Evolutionary conservation across 2,113 vertebrate genomes (phyloP), one percentile per base, ranked within the genome.

Genomic region (Kryptolebias marmoratus): DNA sequence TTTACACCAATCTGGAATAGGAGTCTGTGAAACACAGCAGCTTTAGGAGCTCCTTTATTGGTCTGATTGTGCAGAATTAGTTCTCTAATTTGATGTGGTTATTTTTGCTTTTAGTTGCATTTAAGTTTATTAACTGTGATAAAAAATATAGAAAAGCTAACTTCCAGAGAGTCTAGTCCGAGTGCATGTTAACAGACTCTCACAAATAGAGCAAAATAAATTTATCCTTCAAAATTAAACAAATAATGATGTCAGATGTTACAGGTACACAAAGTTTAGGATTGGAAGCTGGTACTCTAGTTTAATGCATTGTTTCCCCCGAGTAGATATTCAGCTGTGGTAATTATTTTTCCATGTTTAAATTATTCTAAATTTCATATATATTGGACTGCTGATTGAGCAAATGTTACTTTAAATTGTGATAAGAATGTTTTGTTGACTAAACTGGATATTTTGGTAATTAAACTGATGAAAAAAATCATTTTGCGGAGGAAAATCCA

Each of bases 1-100:
- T 68, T 68, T 57, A 47, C 65, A 68, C 45, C 54, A 56, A n/a
- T 42, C 53, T 30, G 42, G 39, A 68, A 27, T 2, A 3, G 47
- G 27, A 68, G 65, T 68, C 15, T 47, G 52, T 67, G 28, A 56
- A 57, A 47, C 65, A 47, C 53, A 31, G 65, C 54, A 31, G 52
- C 28, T 67, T 30, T 55, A 56, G 42, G 39, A 30, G 53, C 42
- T 12, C 15, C 18, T 53, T 65, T 64, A 53, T 44, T 67, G 22
- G 2, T 55, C 30, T 32, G 22, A 67, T 55, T 53, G 31, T 15
- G 14, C n/a, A 27, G 31, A 52, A 31, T 63, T 28, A 49, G 16
- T n/a, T 49, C 2, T 10, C 31, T 49, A 28, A 30, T 47, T 30
- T 57, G 18, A 58, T 68, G 14, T 39, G 14, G 22, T 4, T 5